Evolutionary conservation across 2,113 vertebrate genomes (phyloP).

Genomic region (Felis chaus): DNA sequence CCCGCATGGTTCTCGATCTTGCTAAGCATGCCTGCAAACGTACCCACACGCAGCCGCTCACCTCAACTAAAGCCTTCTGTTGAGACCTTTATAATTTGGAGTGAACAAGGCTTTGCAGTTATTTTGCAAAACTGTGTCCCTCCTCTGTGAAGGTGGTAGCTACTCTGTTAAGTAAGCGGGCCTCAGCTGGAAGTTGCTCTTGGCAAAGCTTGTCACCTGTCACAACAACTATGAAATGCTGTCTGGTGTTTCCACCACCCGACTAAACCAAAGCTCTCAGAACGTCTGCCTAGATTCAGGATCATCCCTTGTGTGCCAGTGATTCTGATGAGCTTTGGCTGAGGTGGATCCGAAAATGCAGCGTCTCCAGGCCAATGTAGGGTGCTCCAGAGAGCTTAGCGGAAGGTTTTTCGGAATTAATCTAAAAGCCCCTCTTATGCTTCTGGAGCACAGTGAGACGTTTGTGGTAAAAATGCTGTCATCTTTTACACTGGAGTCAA

Average conservation of each 20-base stretch:
- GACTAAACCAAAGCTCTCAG: background rate
- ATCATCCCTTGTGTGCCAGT: background rate
- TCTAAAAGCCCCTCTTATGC: background rate
- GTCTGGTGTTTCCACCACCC: background rate
- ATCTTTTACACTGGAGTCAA: background rate
- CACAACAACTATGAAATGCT: background rate
- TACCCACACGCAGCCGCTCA: background rate
- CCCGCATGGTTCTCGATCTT: background rate
- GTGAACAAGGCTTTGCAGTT: background rate
- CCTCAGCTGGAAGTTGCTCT: conserved; percentile 38
- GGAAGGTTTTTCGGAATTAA: accelerated
- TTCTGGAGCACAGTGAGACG: background rate
- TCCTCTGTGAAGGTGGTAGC: background rate
- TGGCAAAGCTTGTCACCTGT: conserved; percentile 24
- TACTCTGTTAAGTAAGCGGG: background rate
- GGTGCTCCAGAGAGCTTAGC: accelerated
- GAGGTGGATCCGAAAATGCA: background rate
- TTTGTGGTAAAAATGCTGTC: background rate
- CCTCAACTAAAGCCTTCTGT: accelerated
- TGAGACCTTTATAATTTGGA: background rate
- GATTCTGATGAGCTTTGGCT: background rate
- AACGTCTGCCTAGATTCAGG: background rate
- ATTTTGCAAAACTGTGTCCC: background rate
- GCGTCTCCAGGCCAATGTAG: accelerated
- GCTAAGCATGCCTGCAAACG: background rate